Conservation (phyloP, 1,140 invertebrate species). For the Macrobrachium nipponense region DNA sequence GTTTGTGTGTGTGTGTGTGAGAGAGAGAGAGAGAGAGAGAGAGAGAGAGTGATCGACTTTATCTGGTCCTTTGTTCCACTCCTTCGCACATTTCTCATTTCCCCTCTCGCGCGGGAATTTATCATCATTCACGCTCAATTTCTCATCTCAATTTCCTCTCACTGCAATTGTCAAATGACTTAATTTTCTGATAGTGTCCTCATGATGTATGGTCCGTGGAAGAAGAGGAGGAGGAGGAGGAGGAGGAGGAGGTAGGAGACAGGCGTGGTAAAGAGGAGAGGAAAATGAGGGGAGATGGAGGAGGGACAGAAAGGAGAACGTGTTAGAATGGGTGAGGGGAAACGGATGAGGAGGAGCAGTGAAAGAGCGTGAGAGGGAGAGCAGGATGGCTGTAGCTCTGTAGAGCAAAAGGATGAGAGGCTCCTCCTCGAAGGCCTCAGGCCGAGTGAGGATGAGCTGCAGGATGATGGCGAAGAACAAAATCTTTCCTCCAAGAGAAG, state of each 20-base stretch:
- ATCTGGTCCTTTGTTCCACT: conserved; percentile 47
- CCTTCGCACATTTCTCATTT: conserved; percentile 50
- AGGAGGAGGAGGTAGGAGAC: neutral
- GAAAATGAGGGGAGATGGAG: neutral
- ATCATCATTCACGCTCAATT: conserved; percentile 61
- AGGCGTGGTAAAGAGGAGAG: neutral
- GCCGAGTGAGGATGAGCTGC: no score
- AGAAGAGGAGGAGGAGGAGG: neutral
- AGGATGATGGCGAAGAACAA: no score
- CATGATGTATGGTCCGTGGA: conserved; percentile 47
- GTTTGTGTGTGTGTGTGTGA: neutral
- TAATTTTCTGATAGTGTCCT: conserved; percentile 62
- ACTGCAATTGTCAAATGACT: conserved; percentile 62
- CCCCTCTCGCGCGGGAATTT: conserved; percentile 40
- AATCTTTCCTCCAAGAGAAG: no score
- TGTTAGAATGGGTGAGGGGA: neutral
- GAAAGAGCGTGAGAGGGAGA: conserved; percentile 18
- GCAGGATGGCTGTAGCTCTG: neutral
- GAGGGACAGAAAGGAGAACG: neutral
- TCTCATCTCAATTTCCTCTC: conserved; percentile 61
- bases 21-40: neutral
- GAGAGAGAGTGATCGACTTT: conserved; percentile 55
- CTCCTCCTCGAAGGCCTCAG: no score
- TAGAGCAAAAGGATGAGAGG: neutral
- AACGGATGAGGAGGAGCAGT: neutral